Evolutionary conservation across 1,140 invertebrate genomes (phyloP).

Genomic region (Ceratitis capitata): DNA sequence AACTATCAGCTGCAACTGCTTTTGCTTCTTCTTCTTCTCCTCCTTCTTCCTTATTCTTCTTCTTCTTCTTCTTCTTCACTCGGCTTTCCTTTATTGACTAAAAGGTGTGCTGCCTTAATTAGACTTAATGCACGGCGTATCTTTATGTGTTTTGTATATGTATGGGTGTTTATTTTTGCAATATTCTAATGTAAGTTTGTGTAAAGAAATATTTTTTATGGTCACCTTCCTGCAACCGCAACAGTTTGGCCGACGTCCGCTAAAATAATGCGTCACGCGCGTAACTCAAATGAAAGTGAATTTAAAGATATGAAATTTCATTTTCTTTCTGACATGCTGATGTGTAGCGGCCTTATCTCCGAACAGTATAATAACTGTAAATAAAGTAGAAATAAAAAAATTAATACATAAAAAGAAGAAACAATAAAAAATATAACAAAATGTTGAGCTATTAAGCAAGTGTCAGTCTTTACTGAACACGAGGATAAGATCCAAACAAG

Average conservation of each 20-base stretch:
- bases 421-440: not conserved
- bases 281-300: constrained; percentile 5
- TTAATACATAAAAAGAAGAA: not conserved
- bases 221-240: not conserved
- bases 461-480: not conserved
- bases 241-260: not conserved
- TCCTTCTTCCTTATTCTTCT: not conserved
- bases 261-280: not conserved
- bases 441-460: not conserved
- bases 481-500: not conserved
- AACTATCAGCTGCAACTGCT: no score
- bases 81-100: not conserved
- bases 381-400: constrained; percentile 2
- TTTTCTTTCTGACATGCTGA: not conserved
- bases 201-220: not conserved
- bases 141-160: no score
- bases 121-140: not conserved
- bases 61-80: not conserved
- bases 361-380: constrained; percentile 20
- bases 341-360: not conserved
- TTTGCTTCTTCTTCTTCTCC: not conserved
- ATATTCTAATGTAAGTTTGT: not conserved
- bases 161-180: not conserved
- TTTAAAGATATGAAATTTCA: not conserved
- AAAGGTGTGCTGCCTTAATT: not conserved